Conservation (phyloP, 2,888 invertebrate species). For the Drosophila eohydei region DNA sequence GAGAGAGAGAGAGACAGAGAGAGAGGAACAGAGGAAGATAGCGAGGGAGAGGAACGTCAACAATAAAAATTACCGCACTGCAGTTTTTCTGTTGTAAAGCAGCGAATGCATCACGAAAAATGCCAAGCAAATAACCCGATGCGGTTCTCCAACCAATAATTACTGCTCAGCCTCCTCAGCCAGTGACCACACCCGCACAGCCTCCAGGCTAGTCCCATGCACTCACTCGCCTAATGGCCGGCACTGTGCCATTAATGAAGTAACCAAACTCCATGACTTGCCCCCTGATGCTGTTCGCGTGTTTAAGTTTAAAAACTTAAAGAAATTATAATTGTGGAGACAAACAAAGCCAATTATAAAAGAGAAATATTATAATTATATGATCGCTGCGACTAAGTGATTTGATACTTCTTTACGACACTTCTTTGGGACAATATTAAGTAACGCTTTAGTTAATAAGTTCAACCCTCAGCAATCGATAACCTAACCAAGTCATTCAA, state of each 20-base stretch:
- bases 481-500: too few relatives aligned
- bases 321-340: too few relatives aligned
- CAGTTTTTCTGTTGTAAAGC: slow-evolving; percentile 9
- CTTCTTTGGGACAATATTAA: too few relatives aligned
- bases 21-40: too few relatives aligned
- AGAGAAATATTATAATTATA: too few relatives aligned
- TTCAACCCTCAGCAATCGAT: neutral
- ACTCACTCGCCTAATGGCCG: slow-evolving; percentile 46
- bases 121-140: slow-evolving; percentile 32
- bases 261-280: slow-evolving; percentile 59
- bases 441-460: too few relatives aligned
- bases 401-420: too few relatives aligned
- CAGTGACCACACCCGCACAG: slow-evolving; percentile 44
- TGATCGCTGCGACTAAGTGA: too few relatives aligned
- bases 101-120: slow-evolving; percentile 36
- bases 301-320: neutral
- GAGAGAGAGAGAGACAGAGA: neutral
- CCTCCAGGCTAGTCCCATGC: slow-evolving; percentile 29
- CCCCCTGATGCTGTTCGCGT: slow-evolving; percentile 14
- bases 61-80: slow-evolving; percentile 36
- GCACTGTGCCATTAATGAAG: slow-evolving; percentile 62
- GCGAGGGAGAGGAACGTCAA: slow-evolving; percentile 1
- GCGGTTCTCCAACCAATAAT: slow-evolving; percentile 58
- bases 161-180: slow-evolving; percentile 42
- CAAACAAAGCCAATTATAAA: too few relatives aligned